A percentile compares a stretch with the other conserved stretches of the same genome.
Evolutionary conservation across 2,797 vertebrate genomes (phyloP).

Genomic region (Lacerta bilineata): DNA sequence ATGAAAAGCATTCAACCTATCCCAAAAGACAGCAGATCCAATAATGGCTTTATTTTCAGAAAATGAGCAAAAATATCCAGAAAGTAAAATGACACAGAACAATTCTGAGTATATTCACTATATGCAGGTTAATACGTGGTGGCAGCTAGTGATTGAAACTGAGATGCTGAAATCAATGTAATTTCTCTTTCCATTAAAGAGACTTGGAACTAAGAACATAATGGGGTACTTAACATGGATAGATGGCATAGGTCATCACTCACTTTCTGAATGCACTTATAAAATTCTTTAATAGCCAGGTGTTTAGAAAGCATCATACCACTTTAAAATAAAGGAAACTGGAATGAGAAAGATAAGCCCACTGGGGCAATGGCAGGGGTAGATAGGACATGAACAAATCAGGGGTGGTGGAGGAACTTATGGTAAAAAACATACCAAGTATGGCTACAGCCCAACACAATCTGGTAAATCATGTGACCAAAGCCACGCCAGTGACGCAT

Average conservation of each 20-base stretch:
- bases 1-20: slow-evolving; percentile 9
- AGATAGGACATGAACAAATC: neutral
- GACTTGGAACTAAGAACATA: fast-evolving
- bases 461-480: neutral
- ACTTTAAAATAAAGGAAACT: neutral
- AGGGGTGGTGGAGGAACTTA: neutral
- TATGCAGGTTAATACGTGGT: neutral
- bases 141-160: neutral
- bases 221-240: fast-evolving
- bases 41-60: slow-evolving; percentile 14
- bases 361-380: neutral
- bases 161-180: neutral
- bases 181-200: neutral
- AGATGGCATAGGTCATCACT: neutral
- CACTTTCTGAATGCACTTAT: neutral
- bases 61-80: neutral
- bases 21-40: neutral
- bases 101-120: neutral
- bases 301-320: neutral
- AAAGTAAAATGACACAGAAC: neutral
- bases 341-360: neutral
- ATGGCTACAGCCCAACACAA: neutral
- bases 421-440: neutral
- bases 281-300: neutral
- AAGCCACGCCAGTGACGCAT: neutral